Base-by-base conservation (phyloP, 2,888 invertebrate species). In the Julus scanicus region DNA sequence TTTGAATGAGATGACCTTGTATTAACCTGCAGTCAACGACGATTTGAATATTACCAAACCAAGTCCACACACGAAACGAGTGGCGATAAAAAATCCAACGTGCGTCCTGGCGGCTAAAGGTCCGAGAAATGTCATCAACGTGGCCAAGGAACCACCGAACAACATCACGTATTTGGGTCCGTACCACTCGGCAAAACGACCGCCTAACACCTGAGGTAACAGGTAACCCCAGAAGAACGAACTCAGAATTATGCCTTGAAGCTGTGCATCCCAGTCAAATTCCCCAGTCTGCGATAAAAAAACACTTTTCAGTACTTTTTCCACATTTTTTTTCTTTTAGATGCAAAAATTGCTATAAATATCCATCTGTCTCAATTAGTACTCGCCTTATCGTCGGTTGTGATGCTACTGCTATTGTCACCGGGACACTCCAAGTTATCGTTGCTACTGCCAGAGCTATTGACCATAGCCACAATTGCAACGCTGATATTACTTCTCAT, bases 161-260 rank as follows among this genome's bases (percentile, higher is more conserved):
- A 97, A 97, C 87, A 97, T 94, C 92, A 98, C 96, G 90, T 95
- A 94, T 90, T 97, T 95, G 85, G 97, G 97, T 39, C 98, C 98
- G 91, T 95, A 96, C 90, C 94, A 95, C 92, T 97, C 98, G 11
- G 98, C 96, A 90, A 98, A 93, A 90, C 97, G 96, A 86, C 98
- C 98, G 91, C 97, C 98, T 3, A 97, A 97, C 91, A 98, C 96
- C 92, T 96, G 94, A 1, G 97, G 97, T 90, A 97, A 93, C 86
- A 98, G 96, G 92, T 98, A 98, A 87, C 98, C 98, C 91, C 97
- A 97, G 94, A 97, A 98, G 93, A 98, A 98, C 2, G 97, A 96
- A 87, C 97, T 96, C 80, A 98, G 93, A 86, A 98, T 95, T 91
- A 96, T 95, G 17, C 96, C 91, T 89, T 91, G 91, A 11, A 90